phyloP scores from a whole-genome alignment of 2,888 invertebrate species.

The Lymantria monacha region DNA sequence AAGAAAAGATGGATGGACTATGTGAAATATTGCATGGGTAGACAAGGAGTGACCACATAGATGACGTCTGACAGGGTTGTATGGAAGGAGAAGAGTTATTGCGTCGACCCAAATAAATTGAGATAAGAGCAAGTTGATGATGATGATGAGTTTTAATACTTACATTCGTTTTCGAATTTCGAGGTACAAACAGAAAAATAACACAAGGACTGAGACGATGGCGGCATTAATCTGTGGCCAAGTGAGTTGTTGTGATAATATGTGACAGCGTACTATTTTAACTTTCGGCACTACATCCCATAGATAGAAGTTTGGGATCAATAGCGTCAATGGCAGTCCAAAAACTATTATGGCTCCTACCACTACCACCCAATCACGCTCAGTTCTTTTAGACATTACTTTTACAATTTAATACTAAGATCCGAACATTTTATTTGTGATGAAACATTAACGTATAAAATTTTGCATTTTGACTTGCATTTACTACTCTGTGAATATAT shows the following conservation, averaged over 20 bases:
- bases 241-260: conserved; percentile 49
- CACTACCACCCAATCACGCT: conserved; percentile 39
- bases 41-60: too few species aligned
- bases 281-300: conserved; percentile 67
- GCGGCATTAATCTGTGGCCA: conserved; percentile 61
- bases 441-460: too few species aligned
- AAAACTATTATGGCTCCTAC: conserved; percentile 52
- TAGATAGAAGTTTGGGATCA: conserved; percentile 62
- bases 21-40: too few species aligned
- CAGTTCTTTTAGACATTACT: conserved; percentile 44
- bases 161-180: conserved; percentile 70
- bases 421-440: too few species aligned
- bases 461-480: too few species aligned
- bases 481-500: too few species aligned
- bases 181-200: conserved; percentile 64
- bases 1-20: too few species aligned
- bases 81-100: too few species aligned
- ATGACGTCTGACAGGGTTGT: too few species aligned
- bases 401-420: not conserved
- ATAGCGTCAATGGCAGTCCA: conserved; percentile 58
- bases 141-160: too few species aligned
- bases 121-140: too few species aligned
- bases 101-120: too few species aligned
- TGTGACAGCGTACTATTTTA: conserved; percentile 52
- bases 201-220: conserved; percentile 40